Evolutionary conservation across 1,140 invertebrate genomes (phyloP).

Genomic region (Drosophila micromelanica): DNA sequence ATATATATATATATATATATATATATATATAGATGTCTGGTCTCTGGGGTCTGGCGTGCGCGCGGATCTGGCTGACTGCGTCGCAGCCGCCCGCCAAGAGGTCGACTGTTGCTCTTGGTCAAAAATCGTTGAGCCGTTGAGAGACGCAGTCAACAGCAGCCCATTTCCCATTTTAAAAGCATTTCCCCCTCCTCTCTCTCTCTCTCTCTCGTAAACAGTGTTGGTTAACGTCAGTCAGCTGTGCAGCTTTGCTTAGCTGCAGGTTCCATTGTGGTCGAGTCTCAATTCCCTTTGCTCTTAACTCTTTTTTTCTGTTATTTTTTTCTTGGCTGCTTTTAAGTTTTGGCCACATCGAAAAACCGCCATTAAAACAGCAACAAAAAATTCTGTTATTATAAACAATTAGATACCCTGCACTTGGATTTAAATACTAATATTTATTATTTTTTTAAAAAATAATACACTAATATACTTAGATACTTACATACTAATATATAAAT

Average conservation of each 20-base stretch:
- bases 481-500: neutral
- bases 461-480: no score
- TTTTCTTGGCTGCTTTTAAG: neutral
- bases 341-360: constrained; percentile 9
- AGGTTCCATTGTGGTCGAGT: constrained; percentile 23
- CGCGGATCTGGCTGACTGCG: constrained; percentile 79
- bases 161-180: constrained; percentile 16
- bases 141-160: constrained; percentile 41
- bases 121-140: constrained; percentile 62
- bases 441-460: no score
- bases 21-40: constrained; percentile 8
- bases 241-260: constrained; percentile 50
- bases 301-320: neutral
- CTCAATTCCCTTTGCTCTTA: neutral
- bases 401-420: neutral
- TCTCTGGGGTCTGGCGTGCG: constrained; percentile 62
- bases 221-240: constrained; percentile 53
- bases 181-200: no score
- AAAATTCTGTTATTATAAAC: neutral
- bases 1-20: neutral
- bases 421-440: no score
- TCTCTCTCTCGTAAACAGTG: no score
- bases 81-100: constrained; percentile 55
- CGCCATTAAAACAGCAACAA: constrained; percentile 3
- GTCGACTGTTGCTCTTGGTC: constrained; percentile 49